Percentiles rank a stretch among this genome's conserved stretches.
Evolutionary conservation across 2,888 invertebrate genomes (phyloP).

Genomic region (Hemaris fuciformis): DNA sequence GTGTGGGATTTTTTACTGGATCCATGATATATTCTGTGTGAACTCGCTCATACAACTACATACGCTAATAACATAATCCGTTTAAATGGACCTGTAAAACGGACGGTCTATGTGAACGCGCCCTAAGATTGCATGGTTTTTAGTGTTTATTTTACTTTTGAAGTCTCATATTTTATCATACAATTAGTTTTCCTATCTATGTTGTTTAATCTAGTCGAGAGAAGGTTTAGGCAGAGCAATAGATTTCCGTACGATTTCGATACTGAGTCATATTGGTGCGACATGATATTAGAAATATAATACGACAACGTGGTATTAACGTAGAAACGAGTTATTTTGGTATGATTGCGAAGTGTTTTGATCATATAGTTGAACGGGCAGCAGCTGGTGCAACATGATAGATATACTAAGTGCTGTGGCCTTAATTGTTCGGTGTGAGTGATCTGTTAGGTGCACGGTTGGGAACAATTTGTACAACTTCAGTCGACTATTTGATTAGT

Average conservation of each 20-base stretch:
- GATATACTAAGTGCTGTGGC: conserved; percentile 34
- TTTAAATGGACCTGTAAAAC: too few relatives aligned
- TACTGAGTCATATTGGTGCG: background rate
- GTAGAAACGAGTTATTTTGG: background rate
- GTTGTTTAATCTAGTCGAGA: too few relatives aligned
- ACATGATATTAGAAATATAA: background rate
- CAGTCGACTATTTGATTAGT: background rate
- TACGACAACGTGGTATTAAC: background rate
- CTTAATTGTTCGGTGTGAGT: conserved; percentile 44
- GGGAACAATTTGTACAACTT: background rate
- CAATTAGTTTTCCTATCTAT: too few relatives aligned
- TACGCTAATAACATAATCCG: too few relatives aligned
- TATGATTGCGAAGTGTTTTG: background rate
- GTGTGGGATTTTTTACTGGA: too few relatives aligned
- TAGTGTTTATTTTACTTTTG: too few relatives aligned
- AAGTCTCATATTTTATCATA: too few relatives aligned
- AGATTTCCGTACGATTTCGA: background rate
- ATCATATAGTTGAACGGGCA: background rate
- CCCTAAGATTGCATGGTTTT: too few relatives aligned
- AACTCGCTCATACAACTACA: too few relatives aligned
- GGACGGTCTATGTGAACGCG: too few relatives aligned
- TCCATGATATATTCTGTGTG: too few relatives aligned
- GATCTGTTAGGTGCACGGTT: conserved; percentile 31
- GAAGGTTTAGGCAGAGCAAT: too few relatives aligned
- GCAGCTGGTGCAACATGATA: conserved; percentile 44